phyloP scores from a whole-genome alignment of 2,113 vertebrate genomes.

The Siniperca knerii region DNA sequence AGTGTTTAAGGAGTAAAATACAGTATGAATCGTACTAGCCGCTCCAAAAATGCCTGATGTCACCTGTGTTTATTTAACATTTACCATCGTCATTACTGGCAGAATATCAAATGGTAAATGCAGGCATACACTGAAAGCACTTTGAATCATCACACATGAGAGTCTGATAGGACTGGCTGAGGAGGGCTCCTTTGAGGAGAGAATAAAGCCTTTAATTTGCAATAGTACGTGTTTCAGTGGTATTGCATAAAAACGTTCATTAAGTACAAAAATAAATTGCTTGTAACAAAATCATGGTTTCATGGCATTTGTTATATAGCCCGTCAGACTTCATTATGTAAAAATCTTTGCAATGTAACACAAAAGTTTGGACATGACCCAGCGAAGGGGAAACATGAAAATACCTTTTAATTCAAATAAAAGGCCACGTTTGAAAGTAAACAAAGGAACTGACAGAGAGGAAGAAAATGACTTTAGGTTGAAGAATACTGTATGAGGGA shows the following conservation, averaged over 20 bases:
- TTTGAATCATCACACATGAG: slow-evolving; percentile 60
- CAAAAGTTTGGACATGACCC: slow-evolving; percentile 50
- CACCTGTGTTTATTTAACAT: slow-evolving; percentile 46
- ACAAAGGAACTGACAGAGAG: slow-evolving; percentile 12
- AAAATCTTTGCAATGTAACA: slow-evolving; percentile 70
- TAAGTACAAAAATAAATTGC: slow-evolving; percentile 84
- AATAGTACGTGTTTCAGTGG: slow-evolving; percentile 63
- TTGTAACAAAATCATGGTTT: slow-evolving; percentile 81
- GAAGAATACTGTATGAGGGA: slow-evolving; percentile 42
- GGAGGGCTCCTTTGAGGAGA: slow-evolving; percentile 66
- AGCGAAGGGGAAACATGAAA: slow-evolving; percentile 50
- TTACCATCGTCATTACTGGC: slow-evolving; percentile 56
- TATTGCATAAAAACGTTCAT: slow-evolving; percentile 77
- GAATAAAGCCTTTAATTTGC: slow-evolving; percentile 75
- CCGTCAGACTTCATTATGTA: slow-evolving; percentile 63
- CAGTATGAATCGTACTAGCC: slow-evolving; percentile 27
- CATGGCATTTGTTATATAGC: slow-evolving; percentile 73
- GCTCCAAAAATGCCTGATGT: slow-evolving; percentile 45
- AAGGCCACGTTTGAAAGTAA: slow-evolving; percentile 73
- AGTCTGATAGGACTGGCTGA: slow-evolving; percentile 56
- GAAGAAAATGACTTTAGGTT: slow-evolving; percentile 39
- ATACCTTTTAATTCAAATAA: slow-evolving; percentile 59
- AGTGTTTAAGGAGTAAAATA: slow-evolving; percentile 51
- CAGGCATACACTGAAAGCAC: slow-evolving; percentile 71
- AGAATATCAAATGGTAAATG: slow-evolving; percentile 63